Evolutionary conservation across 2,797 vertebrate genomes (phyloP).

Genomic region (Prunella strophiata): DNA sequence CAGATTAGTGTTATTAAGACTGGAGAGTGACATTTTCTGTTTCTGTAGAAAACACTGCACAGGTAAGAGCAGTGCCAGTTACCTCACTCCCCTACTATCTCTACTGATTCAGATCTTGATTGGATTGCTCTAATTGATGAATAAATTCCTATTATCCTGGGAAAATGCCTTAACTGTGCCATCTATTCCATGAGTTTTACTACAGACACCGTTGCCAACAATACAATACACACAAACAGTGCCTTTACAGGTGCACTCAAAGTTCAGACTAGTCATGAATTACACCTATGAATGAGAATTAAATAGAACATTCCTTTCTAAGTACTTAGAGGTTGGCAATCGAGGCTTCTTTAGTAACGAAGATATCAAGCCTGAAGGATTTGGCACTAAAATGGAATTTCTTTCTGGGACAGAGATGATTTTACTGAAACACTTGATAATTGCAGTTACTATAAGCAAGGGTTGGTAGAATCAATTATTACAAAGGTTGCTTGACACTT

Average conservation of each 20-base stretch:
- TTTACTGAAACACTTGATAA: constrained; percentile 63
- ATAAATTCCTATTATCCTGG: not conserved
- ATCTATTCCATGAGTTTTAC: not conserved
- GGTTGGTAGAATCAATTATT: constrained; percentile 47
- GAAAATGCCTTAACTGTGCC: not conserved
- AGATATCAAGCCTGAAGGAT: constrained; percentile 54
- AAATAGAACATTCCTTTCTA: constrained; percentile 65
- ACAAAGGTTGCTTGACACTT: constrained; percentile 46
- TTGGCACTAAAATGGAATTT: constrained; percentile 52
- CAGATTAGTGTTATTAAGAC: constrained; percentile 1
- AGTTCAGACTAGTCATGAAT: constrained; percentile 61
- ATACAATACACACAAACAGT: constrained; percentile 30
- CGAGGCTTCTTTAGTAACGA: not conserved
- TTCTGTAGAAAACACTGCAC: not conserved
- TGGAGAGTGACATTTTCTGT: constrained; percentile 11
- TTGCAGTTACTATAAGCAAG: constrained; percentile 46
- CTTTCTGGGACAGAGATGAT: constrained; percentile 37
- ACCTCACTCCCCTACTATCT: constrained; percentile 11
- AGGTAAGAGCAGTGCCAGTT: not conserved
- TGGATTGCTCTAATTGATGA: constrained; percentile 26
- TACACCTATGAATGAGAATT: constrained; percentile 51
- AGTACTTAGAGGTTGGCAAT: constrained; percentile 53
- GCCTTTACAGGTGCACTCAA: constrained; percentile 59
- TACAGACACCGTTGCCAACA: constrained; percentile 28
- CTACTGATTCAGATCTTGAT: not conserved